Conservation (phyloP, 1,140 invertebrate genomes). For the Acromyrmex charruanus region DNA sequence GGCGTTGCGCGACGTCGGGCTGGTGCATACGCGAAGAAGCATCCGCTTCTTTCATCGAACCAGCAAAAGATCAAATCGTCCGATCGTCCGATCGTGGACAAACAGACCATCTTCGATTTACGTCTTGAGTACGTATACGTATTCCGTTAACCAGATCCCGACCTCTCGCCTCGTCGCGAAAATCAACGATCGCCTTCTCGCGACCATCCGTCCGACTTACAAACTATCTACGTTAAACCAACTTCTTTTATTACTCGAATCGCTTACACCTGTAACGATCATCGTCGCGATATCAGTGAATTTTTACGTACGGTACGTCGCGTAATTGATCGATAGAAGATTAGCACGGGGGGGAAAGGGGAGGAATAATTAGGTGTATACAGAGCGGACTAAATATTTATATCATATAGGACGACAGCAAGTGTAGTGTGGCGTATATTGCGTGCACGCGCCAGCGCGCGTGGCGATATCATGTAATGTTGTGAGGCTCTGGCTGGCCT, state of each 20-base stretch:
- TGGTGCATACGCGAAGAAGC: neutral
- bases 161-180: conserved; percentile 46
- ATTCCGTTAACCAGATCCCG: conserved; percentile 12
- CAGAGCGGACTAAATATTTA: conserved; percentile 76
- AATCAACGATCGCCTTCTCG: conserved; percentile 74
- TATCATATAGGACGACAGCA: conserved; percentile 76
- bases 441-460: conserved; percentile 66
- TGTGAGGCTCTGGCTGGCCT: conserved; percentile 29
- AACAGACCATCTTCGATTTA: conserved; percentile 16
- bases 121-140: conserved; percentile 37
- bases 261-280: conserved; percentile 75
- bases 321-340: conserved; percentile 70
- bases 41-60: neutral
- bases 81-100: neutral
- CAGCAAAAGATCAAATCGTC: neutral
- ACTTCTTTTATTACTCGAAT: conserved; percentile 75
- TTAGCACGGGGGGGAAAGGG: conserved; percentile 67
- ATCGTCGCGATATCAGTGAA: conserved; percentile 74
- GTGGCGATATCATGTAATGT: conserved; percentile 55
- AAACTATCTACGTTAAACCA: conserved; percentile 81
- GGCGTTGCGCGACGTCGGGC: conserved; percentile 60
- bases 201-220: conserved; percentile 83
- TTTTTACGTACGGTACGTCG: conserved; percentile 69
- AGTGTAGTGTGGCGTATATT: conserved; percentile 53
- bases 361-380: conserved; percentile 74